phyloP scores from a whole-genome alignment of 2,888 invertebrate genomes.

The Xanthorhoe spadicearia region DNA sequence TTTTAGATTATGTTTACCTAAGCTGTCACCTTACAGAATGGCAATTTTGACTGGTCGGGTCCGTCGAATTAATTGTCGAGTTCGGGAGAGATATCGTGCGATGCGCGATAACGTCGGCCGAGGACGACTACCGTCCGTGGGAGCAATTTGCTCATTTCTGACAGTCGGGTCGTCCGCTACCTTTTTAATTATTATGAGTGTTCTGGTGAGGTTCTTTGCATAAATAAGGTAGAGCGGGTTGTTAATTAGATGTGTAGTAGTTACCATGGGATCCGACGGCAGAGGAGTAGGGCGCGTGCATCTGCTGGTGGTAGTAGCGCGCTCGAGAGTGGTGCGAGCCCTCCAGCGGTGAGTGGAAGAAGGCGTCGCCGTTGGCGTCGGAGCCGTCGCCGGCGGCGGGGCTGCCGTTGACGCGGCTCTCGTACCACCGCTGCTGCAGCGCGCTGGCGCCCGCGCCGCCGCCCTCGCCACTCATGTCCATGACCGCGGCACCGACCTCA shows the following conservation, averaged over 20 bases:
- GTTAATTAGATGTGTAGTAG: conserved; percentile 46
- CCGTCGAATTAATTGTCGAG: conserved; percentile 79
- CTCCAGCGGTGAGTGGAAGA: conserved; percentile 84
- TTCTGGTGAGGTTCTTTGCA: conserved; percentile 50
- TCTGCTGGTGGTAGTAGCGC: conserved; percentile 84
- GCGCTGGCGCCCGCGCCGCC: conserved; percentile 73
- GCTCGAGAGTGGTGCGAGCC: conserved; percentile 83
- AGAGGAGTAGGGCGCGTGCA: conserved; percentile 84
- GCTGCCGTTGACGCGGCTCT: conserved; percentile 83
- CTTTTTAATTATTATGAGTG: conserved; percentile 67
- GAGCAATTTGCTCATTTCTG: conserved; percentile 73
- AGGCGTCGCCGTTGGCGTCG: conserved; percentile 81
- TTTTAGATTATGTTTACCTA: conserved; percentile 84
- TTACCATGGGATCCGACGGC: conserved; percentile 83
- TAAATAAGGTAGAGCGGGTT: conserved; percentile 45
- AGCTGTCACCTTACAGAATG: conserved; percentile 83
- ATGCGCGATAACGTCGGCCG: conserved; percentile 72
- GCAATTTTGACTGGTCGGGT: conserved; percentile 80
- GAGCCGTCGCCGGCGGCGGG: conserved; percentile 79
- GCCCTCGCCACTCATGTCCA: conserved; percentile 83
- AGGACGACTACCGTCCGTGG: conserved; percentile 65
- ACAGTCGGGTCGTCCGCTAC: conserved; percentile 63
- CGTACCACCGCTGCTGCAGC: conserved; percentile 84
- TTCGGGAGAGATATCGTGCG: conserved; percentile 77
- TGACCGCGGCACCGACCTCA: conserved; percentile 77